A percentile compares a stretch with the other conserved stretches of the same genome.
Evolutionary conservation across 2,797 vertebrate genomes (phyloP).

Genomic region (Buphagus erythrorhynchus): DNA sequence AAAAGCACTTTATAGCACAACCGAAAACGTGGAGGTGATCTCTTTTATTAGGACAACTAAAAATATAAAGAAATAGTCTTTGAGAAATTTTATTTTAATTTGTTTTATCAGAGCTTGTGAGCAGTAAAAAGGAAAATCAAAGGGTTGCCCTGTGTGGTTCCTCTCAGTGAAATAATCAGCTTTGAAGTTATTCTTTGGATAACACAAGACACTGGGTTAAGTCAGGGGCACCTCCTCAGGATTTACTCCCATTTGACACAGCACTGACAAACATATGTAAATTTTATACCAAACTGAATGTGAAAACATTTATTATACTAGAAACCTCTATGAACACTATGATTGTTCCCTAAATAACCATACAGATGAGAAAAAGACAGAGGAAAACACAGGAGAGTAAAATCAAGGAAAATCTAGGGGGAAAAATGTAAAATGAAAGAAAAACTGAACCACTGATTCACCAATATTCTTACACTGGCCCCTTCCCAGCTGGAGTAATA

Average conservation of each 20-base stretch:
- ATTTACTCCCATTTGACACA: slow-evolving; percentile 55
- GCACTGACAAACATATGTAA: slow-evolving; percentile 54
- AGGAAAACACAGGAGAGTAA: background rate
- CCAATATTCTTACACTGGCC: background rate
- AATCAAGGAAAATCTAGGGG: background rate
- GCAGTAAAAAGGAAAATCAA: slow-evolving; percentile 72
- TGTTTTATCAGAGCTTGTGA: slow-evolving; percentile 57
- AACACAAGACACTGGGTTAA: slow-evolving; percentile 55
- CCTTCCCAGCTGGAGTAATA: background rate
- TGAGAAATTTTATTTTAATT: slow-evolving; percentile 70
- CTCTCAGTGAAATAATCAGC: slow-evolving; percentile 73
- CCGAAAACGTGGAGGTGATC: slow-evolving; percentile 24
- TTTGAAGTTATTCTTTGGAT: slow-evolving; percentile 78
- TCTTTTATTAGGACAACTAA: slow-evolving; percentile 54
- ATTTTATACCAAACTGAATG: slow-evolving; percentile 38
- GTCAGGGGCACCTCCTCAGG: slow-evolving; percentile 40
- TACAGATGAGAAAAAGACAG: background rate
- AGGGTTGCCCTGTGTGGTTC: slow-evolving; percentile 57
- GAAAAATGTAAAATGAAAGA: background rate
- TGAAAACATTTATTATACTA: slow-evolving; percentile 32
- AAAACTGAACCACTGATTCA: background rate
- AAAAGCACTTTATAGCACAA: slow-evolving; percentile 42
- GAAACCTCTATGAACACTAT: background rate
- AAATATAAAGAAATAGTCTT: slow-evolving; percentile 54
- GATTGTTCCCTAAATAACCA: background rate